phyloP scores from a whole-genome alignment of 2,888 invertebrate species.

The Heliconius erato region DNA sequence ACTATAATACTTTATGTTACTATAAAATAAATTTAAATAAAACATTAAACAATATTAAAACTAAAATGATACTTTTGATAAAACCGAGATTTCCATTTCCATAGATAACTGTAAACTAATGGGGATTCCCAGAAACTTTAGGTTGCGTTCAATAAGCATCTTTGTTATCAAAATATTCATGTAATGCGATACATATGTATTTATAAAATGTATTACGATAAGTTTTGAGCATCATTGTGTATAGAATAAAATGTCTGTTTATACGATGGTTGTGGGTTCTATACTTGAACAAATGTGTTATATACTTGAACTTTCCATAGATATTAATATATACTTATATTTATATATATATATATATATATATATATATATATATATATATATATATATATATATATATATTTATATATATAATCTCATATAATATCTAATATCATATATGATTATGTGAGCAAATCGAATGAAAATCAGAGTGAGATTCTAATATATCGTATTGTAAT shows the following conservation, averaged over 20 bases:
- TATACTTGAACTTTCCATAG: too few species aligned
- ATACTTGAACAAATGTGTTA: too few species aligned
- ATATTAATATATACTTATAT: too few species aligned
- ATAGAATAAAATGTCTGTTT: background rate
- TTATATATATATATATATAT: too few species aligned
- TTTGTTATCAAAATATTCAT: background rate
- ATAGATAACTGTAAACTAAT: background rate
- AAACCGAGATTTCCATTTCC: background rate
- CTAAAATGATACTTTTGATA: background rate
- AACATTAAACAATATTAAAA: background rate
- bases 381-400: too few species aligned
- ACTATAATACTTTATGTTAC: background rate
- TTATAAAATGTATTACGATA: background rate
- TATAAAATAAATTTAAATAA: background rate
- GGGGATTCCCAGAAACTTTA: constrained; percentile 1
- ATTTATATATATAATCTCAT: too few species aligned
- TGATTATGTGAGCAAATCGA: too few species aligned
- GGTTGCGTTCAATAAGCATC: constrained; percentile 8
- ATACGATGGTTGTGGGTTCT: background rate
- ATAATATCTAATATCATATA: too few species aligned
- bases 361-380: too few species aligned
- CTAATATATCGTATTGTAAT: too few species aligned
- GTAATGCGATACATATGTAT: background rate
- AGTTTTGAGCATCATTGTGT: background rate
- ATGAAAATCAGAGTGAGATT: too few species aligned